These are phyloP conservation scores for Anthoptus insignis DNA, from an alignment of 2,888 invertebrate genomes.

Conservation along the genomic window DNA sequence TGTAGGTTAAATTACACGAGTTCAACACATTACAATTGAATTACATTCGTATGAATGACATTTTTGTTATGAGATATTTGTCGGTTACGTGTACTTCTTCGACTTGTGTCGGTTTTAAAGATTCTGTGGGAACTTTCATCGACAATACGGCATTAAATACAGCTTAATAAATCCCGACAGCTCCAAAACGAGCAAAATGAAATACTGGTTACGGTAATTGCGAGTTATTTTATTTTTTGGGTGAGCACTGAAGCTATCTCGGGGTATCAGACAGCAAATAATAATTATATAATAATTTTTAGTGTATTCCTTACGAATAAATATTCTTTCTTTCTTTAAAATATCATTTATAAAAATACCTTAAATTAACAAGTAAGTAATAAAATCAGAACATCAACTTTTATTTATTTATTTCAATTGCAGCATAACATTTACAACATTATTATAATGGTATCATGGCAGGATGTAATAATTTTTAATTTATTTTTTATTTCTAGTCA, in stretches of 20 bases:
- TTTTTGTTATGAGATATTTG: conserved; percentile 59
- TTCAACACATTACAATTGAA: conserved; percentile 63
- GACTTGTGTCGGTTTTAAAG: conserved; percentile 69
- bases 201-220: conserved; percentile 56
- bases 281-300: no score
- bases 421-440: no score
- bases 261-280: conserved; percentile 72
- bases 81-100: conserved; percentile 65
- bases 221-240: conserved; percentile 60
- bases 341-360: no score
- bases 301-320: no score
- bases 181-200: conserved; percentile 55
- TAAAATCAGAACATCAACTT: no score
- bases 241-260: conserved; percentile 61
- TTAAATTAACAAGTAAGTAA: no score
- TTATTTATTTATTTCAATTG: no score
- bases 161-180: conserved; percentile 67
- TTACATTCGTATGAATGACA: conserved; percentile 69
- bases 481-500: no score
- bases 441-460: no score
- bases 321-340: no score
- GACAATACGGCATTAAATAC: conserved; percentile 70
- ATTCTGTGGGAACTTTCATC: conserved; percentile 58
- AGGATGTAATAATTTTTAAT: no score
- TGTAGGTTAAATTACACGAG: conserved; percentile 49